Conservation (phyloP, 2,888 invertebrate species). For the Callinectes sapidus region DNA sequence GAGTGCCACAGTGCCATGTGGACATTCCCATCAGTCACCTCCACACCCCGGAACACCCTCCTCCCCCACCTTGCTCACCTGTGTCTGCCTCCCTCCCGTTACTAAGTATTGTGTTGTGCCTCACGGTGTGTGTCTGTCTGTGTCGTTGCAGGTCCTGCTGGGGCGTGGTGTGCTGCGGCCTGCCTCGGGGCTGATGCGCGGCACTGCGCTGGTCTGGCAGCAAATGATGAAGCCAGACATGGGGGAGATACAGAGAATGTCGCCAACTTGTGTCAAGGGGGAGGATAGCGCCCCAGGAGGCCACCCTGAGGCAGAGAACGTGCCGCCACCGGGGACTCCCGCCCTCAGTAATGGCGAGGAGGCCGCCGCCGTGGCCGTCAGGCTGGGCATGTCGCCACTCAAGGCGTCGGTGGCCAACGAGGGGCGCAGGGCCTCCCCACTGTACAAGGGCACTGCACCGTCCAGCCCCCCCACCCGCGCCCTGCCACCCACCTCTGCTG, state of each 20-base stretch:
- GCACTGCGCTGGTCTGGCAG: background rate
- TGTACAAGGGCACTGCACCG: background rate
- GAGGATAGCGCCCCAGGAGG: background rate
- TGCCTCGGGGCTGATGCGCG: background rate
- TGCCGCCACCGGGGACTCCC: background rate
- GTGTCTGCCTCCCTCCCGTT: background rate
- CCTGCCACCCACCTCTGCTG: background rate
- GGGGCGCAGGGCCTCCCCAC: background rate
- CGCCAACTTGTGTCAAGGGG: background rate
- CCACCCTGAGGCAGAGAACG: slow-evolving; percentile 28
- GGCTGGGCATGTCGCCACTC: slow-evolving; percentile 4
- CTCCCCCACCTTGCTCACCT: background rate
- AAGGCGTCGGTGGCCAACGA: background rate
- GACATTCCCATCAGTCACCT: background rate
- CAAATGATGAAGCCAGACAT: slow-evolving; percentile 22
- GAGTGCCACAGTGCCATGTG: background rate
- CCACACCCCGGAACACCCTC: too few species aligned
- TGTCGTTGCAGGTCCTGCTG: background rate
- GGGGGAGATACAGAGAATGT: slow-evolving; percentile 16
- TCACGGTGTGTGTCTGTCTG: background rate
- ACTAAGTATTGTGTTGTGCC: background rate
- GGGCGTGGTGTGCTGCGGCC: background rate
- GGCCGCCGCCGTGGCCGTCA: background rate
- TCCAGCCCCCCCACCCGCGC: background rate
- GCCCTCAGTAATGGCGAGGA: background rate